Percentiles rank a stretch among this genome's conserved stretches.
phyloP scores from a whole-genome alignment of 2,797 vertebrate genomes.

The Mus minutoides region DNA sequence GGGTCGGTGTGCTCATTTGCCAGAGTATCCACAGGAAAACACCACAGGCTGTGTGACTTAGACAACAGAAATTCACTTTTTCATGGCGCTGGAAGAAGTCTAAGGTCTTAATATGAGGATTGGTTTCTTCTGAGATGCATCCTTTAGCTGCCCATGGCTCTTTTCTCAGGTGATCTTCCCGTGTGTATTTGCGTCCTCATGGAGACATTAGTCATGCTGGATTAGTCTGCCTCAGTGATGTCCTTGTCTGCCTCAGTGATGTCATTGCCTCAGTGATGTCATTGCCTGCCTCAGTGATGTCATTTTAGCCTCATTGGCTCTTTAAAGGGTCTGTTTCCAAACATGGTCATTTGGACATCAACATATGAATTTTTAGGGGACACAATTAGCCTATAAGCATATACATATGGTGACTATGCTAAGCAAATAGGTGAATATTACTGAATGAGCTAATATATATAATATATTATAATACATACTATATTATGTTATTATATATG shows the following conservation, averaged over 20 bases:
- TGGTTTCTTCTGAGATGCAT: not conserved
- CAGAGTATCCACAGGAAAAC: not conserved
- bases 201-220: not conserved
- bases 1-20: not conserved
- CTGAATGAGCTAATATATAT: not conserved
- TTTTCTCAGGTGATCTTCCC: not conserved
- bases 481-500: not conserved
- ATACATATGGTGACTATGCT: not conserved
- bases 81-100: not conserved
- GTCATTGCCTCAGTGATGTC: not conserved
- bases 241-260: not conserved
- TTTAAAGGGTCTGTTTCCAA: not conserved
- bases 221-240: not conserved
- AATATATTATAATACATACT: not conserved
- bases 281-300: not conserved
- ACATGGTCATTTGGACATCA: not conserved
- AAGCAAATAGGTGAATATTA: not conserved
- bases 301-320: not conserved
- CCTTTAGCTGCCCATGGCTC: not conserved
- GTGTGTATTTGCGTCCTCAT: not conserved
- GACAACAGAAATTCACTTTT: not conserved
- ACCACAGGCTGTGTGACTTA: not conserved
- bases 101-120: not conserved
- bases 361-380: not conserved
- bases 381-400: not conserved